Evolutionary conservation across 2,888 invertebrate species (phyloP).

Genomic region (Melanchra persicariae): DNA sequence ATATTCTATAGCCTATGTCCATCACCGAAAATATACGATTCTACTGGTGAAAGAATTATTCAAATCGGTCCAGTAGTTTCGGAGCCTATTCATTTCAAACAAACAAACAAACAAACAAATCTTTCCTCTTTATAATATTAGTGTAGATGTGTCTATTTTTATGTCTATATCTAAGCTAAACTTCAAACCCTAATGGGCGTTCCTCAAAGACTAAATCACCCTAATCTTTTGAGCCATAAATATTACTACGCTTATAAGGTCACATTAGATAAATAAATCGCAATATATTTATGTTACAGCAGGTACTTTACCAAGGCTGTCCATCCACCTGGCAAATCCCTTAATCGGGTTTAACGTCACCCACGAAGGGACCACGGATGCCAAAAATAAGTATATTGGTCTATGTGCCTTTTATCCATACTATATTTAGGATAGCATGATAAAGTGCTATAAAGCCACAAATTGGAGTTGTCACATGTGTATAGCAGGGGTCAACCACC

Average conservation of each 20-base stretch:
- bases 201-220: not conserved
- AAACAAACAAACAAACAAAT: no score
- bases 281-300: conserved; percentile 28
- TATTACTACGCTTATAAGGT: not conserved
- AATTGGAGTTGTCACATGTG: conserved; percentile 46
- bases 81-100: no score
- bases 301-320: conserved; percentile 22
- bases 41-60: no score
- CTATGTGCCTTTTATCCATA: conserved; percentile 32
- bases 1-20: no score
- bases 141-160: not conserved
- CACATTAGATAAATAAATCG: conserved; percentile 6
- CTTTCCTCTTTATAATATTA: no score
- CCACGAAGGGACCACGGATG: conserved; percentile 31
- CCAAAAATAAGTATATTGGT: conserved; percentile 43
- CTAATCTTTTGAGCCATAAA: not conserved
- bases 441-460: conserved; percentile 33
- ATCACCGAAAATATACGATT: no score
- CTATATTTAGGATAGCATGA: conserved; percentile 40
- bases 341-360: conserved; percentile 48
- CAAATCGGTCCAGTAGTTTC: no score
- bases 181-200: not conserved
- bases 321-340: conserved; percentile 36
- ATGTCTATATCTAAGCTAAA: not conserved
- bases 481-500: conserved; percentile 43